Conservation (phyloP, 2,797 vertebrate genomes). For the Gambelia wislizenii region DNA sequence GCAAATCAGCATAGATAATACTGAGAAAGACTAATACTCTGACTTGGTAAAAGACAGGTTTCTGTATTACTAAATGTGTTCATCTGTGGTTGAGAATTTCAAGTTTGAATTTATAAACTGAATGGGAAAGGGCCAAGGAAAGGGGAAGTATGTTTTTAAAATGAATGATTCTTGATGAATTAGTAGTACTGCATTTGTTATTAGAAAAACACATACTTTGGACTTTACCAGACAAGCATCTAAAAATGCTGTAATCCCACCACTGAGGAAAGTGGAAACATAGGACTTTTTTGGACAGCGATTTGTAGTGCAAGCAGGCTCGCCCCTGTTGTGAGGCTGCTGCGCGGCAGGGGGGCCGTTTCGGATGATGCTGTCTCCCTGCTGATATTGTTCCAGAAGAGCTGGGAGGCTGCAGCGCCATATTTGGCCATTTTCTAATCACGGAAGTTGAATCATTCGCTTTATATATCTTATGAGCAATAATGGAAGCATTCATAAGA, state of each 20-base stretch:
- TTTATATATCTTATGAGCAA: conserved; percentile 41
- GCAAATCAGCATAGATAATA: not conserved
- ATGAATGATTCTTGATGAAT: not conserved
- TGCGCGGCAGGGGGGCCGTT: too few relatives aligned
- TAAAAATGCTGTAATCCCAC: too few relatives aligned
- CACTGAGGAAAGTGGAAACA: too few relatives aligned
- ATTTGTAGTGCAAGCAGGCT: too few relatives aligned
- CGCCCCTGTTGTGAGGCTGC: too few relatives aligned
- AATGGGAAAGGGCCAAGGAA: not conserved
- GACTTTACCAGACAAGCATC: too few relatives aligned
- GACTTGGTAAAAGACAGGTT: not conserved
- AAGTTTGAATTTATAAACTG: not conserved
- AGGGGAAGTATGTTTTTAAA: not conserved
- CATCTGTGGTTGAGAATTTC: not conserved
- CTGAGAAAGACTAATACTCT: not conserved
- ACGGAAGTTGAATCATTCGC: too few relatives aligned
- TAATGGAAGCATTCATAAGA: conserved; percentile 10
- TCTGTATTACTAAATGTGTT: not conserved
- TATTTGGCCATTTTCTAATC: too few relatives aligned
- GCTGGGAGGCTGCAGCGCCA: too few relatives aligned
- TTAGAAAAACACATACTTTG: conserved; percentile 28
- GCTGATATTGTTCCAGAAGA: too few relatives aligned
- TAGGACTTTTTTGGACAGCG: too few relatives aligned
- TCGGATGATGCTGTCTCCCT: too few relatives aligned
- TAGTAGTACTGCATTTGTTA: not conserved